Evolutionary conservation across 2,797 vertebrate species (phyloP), one percentile per base, ranked within the genome.

Genomic region (Silurus aristotelis): DNA sequence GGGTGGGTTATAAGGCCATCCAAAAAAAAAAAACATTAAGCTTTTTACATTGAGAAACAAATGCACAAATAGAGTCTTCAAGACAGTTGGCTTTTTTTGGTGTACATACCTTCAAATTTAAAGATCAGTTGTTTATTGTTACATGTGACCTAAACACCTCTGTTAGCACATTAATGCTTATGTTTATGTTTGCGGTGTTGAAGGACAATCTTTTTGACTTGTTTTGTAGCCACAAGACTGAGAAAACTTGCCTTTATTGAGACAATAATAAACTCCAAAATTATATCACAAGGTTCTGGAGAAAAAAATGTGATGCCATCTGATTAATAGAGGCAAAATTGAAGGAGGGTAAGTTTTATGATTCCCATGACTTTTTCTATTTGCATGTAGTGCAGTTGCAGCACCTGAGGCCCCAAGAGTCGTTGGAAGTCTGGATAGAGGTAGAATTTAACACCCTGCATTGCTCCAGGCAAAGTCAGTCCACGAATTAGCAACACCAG

Each of bases 381-480:
- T 80, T 63, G 13, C 78, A 80, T 46, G 20, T 25, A 15, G 48
- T 38, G 20, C 14, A 17, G 1, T 7, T 48, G 5, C 56, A 48
- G 20, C 20, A 96, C 95, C 92, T 94, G 94, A 80, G 94, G 92
- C 78, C 95, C 93, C n/a, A 83, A 17, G 3, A 96, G 93, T 55
- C 88, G 87, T 6, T 92, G 89, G 0, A 85, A 89, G 38, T 96
- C 93, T 13, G 95, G 94, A 75, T 94, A 91, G 15, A 95, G 92
- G 83, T 95, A 95, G 88, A 87, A 96, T 63, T 88, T 0, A 0
- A 96, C 85, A 83, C 95, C 95, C 86, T 94, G 77, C 9, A 89
- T 31, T 72, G 95, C 95, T n/a, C 95, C 95, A 75, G 95, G 95
- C 77, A 96, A 92, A 83, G 93, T 83, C 38, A 96, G 89, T 27